Evolutionary conservation across 2,113 vertebrate genomes (phyloP).

Genomic region (Sinocyclocheilus rhinocerous): DNA sequence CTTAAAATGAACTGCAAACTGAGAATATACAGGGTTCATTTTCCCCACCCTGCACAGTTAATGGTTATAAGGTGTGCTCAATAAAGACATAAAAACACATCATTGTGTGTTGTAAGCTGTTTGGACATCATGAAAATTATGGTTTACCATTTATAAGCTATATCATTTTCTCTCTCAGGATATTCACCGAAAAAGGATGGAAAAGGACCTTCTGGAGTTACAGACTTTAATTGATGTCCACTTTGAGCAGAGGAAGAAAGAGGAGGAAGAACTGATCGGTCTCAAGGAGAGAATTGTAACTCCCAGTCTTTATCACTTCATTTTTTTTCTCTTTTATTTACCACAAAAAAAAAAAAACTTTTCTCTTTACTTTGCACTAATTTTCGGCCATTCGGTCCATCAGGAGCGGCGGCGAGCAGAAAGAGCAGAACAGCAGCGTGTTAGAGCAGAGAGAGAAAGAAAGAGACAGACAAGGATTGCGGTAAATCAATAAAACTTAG

Average conservation of each 20-base stretch:
- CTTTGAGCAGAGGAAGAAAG: conserved; percentile 94
- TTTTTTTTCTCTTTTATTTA: background rate
- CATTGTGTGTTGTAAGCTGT: background rate
- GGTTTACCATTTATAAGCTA: background rate
- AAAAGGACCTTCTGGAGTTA: conserved; percentile 94
- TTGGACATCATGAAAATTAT: background rate
- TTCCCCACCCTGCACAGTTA: background rate
- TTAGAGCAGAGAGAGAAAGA: conserved; percentile 90
- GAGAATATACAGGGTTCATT: background rate
- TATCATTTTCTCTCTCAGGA: conserved; percentile 76
- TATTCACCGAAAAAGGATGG: conserved; percentile 98
- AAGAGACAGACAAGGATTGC: conserved; percentile 90
- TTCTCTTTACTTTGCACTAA: background rate
- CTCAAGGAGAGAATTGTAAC: conserved; percentile 93
- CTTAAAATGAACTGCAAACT: background rate
- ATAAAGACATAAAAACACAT: background rate
- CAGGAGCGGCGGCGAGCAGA: conserved; percentile 92
- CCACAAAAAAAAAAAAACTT: background rate
- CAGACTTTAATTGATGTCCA: conserved; percentile 94
- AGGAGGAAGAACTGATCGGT: conserved; percentile 92
- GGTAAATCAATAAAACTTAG: conserved; percentile 71
- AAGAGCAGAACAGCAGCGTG: conserved; percentile 91
- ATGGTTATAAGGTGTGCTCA: background rate
- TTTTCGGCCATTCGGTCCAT: background rate
- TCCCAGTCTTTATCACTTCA: background rate